Evolutionary conservation across 2,888 invertebrate genomes (phyloP).

Genomic region (Tipula helvola): DNA sequence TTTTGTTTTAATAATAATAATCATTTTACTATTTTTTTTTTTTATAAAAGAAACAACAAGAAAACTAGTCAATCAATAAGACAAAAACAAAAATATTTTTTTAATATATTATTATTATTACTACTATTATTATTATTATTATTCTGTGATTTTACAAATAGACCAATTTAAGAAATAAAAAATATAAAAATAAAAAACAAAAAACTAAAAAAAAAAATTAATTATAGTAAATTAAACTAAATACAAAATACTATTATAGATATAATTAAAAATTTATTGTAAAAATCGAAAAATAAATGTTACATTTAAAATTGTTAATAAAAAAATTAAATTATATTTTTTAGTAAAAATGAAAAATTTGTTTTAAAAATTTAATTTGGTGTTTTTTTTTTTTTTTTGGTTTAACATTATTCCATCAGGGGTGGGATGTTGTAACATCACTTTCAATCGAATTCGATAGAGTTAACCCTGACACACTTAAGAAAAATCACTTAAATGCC

Average conservation of each 20-base stretch:
- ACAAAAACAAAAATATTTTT: not conserved
- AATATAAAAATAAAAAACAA: not conserved
- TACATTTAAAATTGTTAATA: not conserved
- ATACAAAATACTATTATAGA: not conserved
- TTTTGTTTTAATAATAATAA: not conserved
- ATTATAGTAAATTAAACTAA: not conserved
- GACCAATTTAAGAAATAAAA: constrained; percentile 8
- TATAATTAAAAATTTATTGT: not conserved
- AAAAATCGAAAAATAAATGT: not conserved
- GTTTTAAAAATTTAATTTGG: not conserved
- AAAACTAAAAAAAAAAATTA: not conserved
- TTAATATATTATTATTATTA: not conserved
- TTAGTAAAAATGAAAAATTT: not conserved
- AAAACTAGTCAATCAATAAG: not conserved
- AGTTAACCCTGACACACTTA: too few species aligned
- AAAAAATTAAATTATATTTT: not conserved
- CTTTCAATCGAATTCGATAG: too few species aligned
- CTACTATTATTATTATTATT: not conserved
- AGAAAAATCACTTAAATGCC: too few species aligned
- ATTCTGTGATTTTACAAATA: constrained; percentile 9
- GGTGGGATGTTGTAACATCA: too few species aligned
- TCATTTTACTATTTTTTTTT: not conserved
- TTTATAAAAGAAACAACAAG: not conserved
- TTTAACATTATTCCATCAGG: too few species aligned
- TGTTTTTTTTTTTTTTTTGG: too few species aligned